These are phyloP conservation scores for Candidula unifasciata DNA, from an alignment of 2,888 invertebrate species.

Conservation along the genomic window DNA sequence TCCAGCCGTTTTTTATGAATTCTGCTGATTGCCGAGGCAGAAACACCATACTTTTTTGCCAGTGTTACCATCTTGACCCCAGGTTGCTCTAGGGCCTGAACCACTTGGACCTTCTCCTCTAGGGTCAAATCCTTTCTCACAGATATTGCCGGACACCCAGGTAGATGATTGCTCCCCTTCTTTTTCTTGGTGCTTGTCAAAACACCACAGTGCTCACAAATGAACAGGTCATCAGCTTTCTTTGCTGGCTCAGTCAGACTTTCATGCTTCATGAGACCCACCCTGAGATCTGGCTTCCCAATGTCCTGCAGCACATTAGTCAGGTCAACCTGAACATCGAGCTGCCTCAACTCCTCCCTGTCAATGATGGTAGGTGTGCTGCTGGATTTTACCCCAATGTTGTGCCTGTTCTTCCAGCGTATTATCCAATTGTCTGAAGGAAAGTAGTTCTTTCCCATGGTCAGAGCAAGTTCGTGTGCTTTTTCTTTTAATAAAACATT, in stretches of 20 bases:
- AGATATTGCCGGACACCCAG: slow-evolving; percentile 36
- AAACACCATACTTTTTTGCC: slow-evolving; percentile 47
- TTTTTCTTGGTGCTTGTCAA: slow-evolving; percentile 27
- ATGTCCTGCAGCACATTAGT: slow-evolving; percentile 21
- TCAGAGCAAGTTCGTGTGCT: slow-evolving; percentile 34
- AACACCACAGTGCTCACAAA: slow-evolving; percentile 48
- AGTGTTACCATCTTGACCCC: slow-evolving; percentile 42
- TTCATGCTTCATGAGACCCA: slow-evolving; percentile 32
- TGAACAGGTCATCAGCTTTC: slow-evolving; percentile 40
- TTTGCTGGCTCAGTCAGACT: neutral
- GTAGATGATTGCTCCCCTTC: slow-evolving; percentile 13
- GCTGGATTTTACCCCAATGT: slow-evolving; percentile 13
- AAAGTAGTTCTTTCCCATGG: slow-evolving; percentile 40
- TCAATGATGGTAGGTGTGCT: neutral
- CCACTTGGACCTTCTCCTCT: slow-evolving; percentile 43
- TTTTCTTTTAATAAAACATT: slow-evolving; percentile 43
- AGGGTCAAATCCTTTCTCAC: slow-evolving; percentile 47
- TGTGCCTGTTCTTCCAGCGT: slow-evolving; percentile 49
- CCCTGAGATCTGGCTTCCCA: slow-evolving; percentile 9
- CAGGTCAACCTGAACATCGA: slow-evolving; percentile 24
- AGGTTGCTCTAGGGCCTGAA: slow-evolving; percentile 41
- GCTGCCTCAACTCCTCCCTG: slow-evolving; percentile 17
- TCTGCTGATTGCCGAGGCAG: slow-evolving; percentile 46
- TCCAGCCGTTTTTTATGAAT: slow-evolving; percentile 46
- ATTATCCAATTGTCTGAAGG: slow-evolving; percentile 48